These are phyloP conservation scores for Eudasyphora cyanicolor DNA, from an alignment of 2,888 invertebrate species.

Conservation along the genomic window DNA sequence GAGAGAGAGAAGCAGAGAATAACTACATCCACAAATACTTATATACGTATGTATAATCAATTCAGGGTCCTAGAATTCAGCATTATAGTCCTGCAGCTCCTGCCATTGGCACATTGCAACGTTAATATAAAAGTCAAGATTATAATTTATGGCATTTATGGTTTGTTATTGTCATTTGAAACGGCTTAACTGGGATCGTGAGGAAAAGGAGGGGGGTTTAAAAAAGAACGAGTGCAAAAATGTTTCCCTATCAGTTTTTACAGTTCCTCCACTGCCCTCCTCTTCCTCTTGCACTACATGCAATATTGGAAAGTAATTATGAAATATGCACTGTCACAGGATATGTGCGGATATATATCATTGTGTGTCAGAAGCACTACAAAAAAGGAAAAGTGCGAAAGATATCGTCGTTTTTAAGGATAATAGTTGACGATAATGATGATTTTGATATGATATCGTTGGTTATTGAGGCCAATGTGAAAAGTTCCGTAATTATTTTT, in stretches of 20 bases:
- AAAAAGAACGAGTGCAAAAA: not conserved
- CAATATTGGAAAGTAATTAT: constrained; percentile 33
- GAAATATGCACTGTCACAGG: constrained; percentile 23
- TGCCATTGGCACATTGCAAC: not conserved
- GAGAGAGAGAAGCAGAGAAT: too few relatives aligned
- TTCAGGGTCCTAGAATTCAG: not conserved
- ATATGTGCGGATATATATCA: constrained; percentile 20
- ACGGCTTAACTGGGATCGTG: not conserved
- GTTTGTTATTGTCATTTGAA: constrained; percentile 43
- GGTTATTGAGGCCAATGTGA: constrained; percentile 21
- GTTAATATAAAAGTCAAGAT: constrained; percentile 46
- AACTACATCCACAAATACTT: not conserved
- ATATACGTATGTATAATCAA: too few relatives aligned
- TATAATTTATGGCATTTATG: constrained; percentile 59
- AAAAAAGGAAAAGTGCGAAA: not conserved
- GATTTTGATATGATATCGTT: not conserved
- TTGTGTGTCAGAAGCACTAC: not conserved
- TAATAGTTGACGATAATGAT: constrained; percentile 7
- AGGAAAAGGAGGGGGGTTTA: not conserved
- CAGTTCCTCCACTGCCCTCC: not conserved
- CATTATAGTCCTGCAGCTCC: not conserved
- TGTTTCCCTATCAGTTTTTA: not conserved
- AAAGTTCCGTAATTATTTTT: not conserved
- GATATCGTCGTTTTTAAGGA: not conserved
- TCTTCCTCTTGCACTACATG: not conserved